phyloP scores from a whole-genome alignment of 2,113 vertebrate species.

The Catharus minimus region DNA sequence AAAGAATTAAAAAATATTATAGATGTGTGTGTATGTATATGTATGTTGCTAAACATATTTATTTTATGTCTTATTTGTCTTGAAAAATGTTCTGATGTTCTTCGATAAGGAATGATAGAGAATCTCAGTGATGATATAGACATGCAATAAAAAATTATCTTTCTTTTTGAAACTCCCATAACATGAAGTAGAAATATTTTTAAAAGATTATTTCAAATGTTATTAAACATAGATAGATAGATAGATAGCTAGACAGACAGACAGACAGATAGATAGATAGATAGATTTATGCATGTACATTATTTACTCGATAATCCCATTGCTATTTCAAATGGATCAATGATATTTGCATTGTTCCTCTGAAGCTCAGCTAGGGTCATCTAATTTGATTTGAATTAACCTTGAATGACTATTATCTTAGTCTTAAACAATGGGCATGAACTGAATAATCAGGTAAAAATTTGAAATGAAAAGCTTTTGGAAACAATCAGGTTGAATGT shows the following conservation, averaged over 20 bases:
- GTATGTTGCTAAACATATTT: rapidly evolving
- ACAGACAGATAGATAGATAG: not conserved
- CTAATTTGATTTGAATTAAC: not conserved
- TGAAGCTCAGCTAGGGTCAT: not conserved
- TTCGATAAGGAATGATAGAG: not conserved
- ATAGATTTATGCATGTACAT: not conserved
- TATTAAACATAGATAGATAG: not conserved
- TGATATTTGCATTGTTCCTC: not conserved
- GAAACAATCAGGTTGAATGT: not conserved
- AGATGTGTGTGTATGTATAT: not conserved
- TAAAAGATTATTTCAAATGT: not conserved
- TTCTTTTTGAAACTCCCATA: not conserved
- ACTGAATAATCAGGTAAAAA: not conserved
- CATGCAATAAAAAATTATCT: not conserved
- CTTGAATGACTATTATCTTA: not conserved
- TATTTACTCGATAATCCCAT: not conserved
- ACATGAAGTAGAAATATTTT: not conserved
- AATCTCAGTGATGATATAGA: not conserved
- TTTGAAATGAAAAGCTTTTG: not conserved
- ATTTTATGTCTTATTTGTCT: not conserved
- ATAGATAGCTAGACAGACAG: not conserved
- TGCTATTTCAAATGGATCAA: not conserved
- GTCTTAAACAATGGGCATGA: not conserved
- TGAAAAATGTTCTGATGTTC: rapidly evolving
- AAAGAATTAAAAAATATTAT: not conserved